Evolutionary conservation across 2,113 vertebrate species (phyloP).

Genomic region (Protobothrops mucrosquamatus): DNA sequence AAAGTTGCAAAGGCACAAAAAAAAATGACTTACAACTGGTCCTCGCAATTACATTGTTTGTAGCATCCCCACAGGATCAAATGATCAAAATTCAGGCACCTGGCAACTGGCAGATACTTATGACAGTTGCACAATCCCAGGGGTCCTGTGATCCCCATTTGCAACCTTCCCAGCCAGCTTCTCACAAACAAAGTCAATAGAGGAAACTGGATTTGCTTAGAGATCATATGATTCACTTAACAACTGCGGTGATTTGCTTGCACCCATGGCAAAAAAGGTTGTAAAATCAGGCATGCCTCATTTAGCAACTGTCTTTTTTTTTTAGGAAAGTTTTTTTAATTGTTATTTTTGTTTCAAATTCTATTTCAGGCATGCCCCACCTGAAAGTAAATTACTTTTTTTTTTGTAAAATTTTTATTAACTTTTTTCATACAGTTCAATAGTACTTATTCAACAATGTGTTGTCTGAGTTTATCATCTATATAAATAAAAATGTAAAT

Average conservation of each 20-base stretch:
- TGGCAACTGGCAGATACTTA: background rate
- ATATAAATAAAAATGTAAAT: no score
- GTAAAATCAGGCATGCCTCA: background rate
- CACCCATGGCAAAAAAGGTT: background rate
- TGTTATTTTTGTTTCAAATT: background rate
- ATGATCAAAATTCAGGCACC: background rate
- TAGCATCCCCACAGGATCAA: background rate
- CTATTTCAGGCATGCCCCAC: background rate
- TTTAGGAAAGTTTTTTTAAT: background rate
- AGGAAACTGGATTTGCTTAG: background rate
- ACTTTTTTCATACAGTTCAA: no score
- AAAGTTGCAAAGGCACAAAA: background rate
- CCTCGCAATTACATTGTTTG: background rate
- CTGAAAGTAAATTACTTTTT: background rate
- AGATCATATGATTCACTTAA: background rate
- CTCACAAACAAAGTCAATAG: background rate
- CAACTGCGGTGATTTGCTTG: background rate
- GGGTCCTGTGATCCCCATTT: background rate
- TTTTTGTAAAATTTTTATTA: no score
- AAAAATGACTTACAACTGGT: background rate
- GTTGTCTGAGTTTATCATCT: no score
- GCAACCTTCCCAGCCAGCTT: background rate
- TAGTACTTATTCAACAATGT: no score
- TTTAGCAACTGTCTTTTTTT: background rate
- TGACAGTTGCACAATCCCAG: background rate